phyloP scores from a whole-genome alignment of 1,140 invertebrate species.

The Diorhabda carinulata region DNA sequence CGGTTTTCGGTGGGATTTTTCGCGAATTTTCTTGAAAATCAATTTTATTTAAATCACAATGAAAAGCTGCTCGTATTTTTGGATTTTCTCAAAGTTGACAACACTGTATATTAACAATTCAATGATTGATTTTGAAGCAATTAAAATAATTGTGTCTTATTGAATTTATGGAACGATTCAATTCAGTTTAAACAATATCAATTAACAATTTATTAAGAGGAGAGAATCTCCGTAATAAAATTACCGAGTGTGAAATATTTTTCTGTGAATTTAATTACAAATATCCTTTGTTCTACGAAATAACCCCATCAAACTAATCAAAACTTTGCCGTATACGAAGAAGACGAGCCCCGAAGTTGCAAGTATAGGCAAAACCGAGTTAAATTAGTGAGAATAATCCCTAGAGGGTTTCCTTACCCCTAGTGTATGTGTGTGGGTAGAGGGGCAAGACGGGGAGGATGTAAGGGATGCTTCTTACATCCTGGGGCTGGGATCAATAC shows the following conservation, averaged over 20 bases:
- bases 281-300: background rate
- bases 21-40: no score
- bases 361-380: slow-evolving; percentile 33
- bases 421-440: background rate
- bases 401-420: slow-evolving; percentile 24
- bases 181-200: no score
- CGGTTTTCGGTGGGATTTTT: background rate
- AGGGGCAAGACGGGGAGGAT: slow-evolving; percentile 32
- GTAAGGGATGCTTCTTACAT: slow-evolving; percentile 49
- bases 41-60: no score
- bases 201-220: no score
- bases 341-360: slow-evolving; percentile 24
- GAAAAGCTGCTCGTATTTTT: no score
- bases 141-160: no score
- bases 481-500: slow-evolving; percentile 46
- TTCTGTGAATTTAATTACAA: slow-evolving; percentile 1
- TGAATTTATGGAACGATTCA: no score
- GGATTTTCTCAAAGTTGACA: no score
- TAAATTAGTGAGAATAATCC: slow-evolving; percentile 33
- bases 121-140: no score
- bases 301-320: slow-evolving; percentile 9
- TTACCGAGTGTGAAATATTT: background rate
- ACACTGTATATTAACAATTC: no score
- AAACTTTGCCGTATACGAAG: slow-evolving; percentile 9
- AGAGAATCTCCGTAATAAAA: background rate